Evolutionary conservation across 2,797 vertebrate genomes (phyloP).

Genomic region (Aphelocoma californica): DNA sequence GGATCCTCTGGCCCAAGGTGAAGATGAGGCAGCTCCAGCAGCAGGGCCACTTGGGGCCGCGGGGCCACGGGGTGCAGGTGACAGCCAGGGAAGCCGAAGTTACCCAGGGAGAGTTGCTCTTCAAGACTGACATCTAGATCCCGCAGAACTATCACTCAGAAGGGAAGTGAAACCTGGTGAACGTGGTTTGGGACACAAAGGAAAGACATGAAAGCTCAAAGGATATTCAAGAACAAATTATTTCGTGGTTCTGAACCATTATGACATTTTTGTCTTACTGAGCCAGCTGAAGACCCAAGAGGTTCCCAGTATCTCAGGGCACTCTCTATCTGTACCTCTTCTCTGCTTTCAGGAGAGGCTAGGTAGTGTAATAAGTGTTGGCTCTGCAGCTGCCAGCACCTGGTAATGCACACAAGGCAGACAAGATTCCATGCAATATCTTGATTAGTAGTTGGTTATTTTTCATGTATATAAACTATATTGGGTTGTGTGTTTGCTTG

Average conservation of each 20-base stretch:
- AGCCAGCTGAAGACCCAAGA: background rate
- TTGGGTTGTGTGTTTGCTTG: background rate
- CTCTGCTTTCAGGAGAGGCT: background rate
- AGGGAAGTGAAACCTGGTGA: conserved; percentile 27
- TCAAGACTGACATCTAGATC: background rate
- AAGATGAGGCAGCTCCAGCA: background rate
- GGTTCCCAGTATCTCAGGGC: background rate
- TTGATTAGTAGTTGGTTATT: background rate
- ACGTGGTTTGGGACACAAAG: conserved; percentile 6
- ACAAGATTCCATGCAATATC: background rate
- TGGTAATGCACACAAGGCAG: background rate
- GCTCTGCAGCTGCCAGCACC: background rate
- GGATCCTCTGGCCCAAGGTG: background rate
- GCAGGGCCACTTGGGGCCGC: background rate
- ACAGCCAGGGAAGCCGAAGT: background rate
- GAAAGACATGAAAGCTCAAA: conserved; percentile 1
- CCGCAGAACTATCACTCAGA: conserved; percentile 5
- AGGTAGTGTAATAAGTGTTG: background rate
- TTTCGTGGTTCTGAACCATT: background rate
- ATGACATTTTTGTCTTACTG: background rate
- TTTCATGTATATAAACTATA: background rate
- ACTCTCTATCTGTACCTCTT: background rate
- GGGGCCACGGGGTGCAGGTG: background rate
- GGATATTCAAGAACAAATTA: background rate
- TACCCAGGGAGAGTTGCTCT: background rate